Percentiles rank a stretch among this genome's conserved stretches.
Evolutionary conservation across 2,888 invertebrate species (phyloP).

Genomic region (Philereme transversata): DNA sequence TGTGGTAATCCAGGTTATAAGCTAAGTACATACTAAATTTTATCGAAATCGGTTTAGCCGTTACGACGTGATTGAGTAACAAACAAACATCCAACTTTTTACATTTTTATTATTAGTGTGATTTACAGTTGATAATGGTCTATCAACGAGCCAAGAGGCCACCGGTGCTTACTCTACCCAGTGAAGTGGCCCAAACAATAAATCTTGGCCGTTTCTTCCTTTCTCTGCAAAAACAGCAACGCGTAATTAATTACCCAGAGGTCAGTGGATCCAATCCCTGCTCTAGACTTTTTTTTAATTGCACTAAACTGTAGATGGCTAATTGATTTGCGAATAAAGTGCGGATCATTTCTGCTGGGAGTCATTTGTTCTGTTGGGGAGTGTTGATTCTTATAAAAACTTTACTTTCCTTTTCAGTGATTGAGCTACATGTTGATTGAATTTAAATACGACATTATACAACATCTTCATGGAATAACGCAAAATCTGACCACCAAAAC

Average conservation of each 20-base stretch:
- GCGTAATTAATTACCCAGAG: conserved; percentile 76
- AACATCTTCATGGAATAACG: too few species aligned
- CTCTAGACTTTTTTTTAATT: conserved; percentile 72
- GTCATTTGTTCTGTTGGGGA: conserved; percentile 17
- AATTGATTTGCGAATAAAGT: conserved; percentile 55
- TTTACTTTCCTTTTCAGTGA: neutral
- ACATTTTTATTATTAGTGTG: too few species aligned
- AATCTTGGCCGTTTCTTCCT: conserved; percentile 73
- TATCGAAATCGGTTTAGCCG: too few species aligned
- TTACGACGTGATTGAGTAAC: too few species aligned
- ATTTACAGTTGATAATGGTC: too few species aligned
- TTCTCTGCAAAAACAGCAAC: conserved; percentile 73
- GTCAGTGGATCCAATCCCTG: conserved; percentile 74
- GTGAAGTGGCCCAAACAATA: conserved; percentile 65
- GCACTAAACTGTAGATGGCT: conserved; percentile 57
- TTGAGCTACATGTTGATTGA: too few species aligned
- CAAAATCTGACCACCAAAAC: too few species aligned
- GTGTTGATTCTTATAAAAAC: neutral
- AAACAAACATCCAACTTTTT: too few species aligned
- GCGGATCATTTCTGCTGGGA: conserved; percentile 25
- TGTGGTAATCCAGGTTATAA: too few species aligned
- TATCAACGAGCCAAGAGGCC: conserved; percentile 38
- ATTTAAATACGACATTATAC: too few species aligned
- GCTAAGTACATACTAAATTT: too few species aligned
- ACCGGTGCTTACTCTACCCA: conserved; percentile 24